Evolutionary conservation across 1,140 invertebrate genomes (phyloP).

Genomic region (Megalonaias nervosa): DNA sequence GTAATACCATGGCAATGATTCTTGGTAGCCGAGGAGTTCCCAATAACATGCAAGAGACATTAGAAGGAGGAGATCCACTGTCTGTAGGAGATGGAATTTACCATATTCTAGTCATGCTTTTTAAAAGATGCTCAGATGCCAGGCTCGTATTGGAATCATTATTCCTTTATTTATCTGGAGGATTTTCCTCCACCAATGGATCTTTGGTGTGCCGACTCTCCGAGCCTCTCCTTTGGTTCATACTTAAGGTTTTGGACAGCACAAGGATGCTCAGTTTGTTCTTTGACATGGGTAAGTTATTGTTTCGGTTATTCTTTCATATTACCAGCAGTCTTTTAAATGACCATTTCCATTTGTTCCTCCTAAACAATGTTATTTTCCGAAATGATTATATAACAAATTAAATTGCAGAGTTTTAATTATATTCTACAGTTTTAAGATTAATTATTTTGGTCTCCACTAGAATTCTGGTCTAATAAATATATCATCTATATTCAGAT

Average conservation of each 20-base stretch:
- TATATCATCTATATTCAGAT: too few species aligned
- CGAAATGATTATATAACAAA: too few species aligned
- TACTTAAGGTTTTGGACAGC: slow-evolving; percentile 81
- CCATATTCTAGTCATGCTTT: slow-evolving; percentile 83
- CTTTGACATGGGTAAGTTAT: slow-evolving; percentile 74
- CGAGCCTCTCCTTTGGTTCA: slow-evolving; percentile 83
- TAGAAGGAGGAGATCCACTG: slow-evolving; percentile 74
- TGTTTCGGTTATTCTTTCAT: too few species aligned
- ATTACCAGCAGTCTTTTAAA: too few species aligned
- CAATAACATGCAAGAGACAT: slow-evolving; percentile 57
- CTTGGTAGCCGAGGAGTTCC: slow-evolving; percentile 60
- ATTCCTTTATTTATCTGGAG: slow-evolving; percentile 80
- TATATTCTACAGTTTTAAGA: too few species aligned
- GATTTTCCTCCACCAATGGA: slow-evolving; percentile 34
- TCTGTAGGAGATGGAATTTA: slow-evolving; percentile 89
- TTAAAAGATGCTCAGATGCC: slow-evolving; percentile 80
- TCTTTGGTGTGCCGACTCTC: slow-evolving; percentile 73
- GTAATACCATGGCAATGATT: slow-evolving; percentile 73
- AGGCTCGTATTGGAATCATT: slow-evolving; percentile 82
- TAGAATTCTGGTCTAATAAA: too few species aligned
- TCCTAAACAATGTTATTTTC: too few species aligned
- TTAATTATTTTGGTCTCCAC: too few species aligned
- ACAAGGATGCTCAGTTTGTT: slow-evolving; percentile 80
- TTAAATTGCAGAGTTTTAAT: too few species aligned
- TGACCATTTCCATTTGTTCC: too few species aligned